These are phyloP conservation scores for Aldrovandia affinis DNA, from an alignment of 2,797 vertebrate genomes.

Conservation along the genomic window DNA sequence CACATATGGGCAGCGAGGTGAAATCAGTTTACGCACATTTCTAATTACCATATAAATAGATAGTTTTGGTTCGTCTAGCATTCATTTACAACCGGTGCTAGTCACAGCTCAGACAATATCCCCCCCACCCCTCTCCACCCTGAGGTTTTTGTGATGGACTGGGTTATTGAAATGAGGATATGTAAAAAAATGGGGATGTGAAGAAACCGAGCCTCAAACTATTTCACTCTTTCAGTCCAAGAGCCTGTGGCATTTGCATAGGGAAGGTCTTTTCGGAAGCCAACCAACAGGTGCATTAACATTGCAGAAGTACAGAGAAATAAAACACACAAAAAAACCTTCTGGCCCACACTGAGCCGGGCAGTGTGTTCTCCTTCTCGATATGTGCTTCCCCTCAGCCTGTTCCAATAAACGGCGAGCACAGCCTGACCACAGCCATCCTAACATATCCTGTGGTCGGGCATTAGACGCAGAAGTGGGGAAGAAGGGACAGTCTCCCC, in stretches of 20 bases:
- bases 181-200: slow-evolving; percentile 2
- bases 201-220: neutral
- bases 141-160: slow-evolving; percentile 9
- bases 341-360: neutral
- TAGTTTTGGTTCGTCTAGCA: slow-evolving; percentile 21
- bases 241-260: neutral
- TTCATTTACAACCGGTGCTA: slow-evolving; percentile 15
- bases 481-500: neutral
- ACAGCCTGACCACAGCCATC: neutral
- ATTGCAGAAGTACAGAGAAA: neutral
- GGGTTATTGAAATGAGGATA: slow-evolving; percentile 4
- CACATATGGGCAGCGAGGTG: neutral
- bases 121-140: neutral
- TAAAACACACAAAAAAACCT: neutral
- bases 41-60: slow-evolving; percentile 34
- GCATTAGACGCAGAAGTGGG: neutral
- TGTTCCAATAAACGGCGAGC: neutral
- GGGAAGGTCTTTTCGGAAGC: neutral
- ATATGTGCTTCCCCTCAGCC: neutral
- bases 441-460: neutral
- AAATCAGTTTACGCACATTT: slow-evolving; percentile 23
- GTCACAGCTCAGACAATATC: slow-evolving; percentile 18
- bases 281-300: slow-evolving; percentile 1
- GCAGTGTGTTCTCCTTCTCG: neutral
- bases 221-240: neutral